Evolutionary conservation across 2,888 invertebrate species (phyloP).

Genomic region (Pristionchus entomophagus): DNA sequence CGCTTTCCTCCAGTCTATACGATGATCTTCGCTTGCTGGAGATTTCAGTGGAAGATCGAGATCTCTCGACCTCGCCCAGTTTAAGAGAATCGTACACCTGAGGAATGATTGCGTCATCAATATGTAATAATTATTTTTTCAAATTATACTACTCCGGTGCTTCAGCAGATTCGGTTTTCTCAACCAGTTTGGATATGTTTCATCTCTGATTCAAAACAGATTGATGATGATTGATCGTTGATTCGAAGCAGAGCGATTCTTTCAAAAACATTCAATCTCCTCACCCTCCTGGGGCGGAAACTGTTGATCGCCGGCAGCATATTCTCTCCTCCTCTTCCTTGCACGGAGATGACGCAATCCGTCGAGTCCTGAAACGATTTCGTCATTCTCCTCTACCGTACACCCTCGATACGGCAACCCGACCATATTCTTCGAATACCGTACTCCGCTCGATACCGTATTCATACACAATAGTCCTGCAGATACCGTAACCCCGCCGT

Average conservation of each 20-base stretch:
- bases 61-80: constrained; percentile 48
- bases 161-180: no score
- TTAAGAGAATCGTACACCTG: constrained; percentile 54
- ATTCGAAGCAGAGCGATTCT: no score
- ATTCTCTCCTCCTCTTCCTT: constrained; percentile 82
- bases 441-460: background rate
- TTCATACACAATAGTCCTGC: no score
- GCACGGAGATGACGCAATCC: constrained; percentile 93
- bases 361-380: constrained; percentile 85
- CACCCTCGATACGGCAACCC: background rate
- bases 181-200: background rate
- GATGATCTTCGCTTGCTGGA: constrained; percentile 43
- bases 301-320: constrained; percentile 55
- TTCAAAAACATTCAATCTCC: background rate
- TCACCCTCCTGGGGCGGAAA: constrained; percentile 56
- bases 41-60: constrained; percentile 49
- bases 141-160: no score
- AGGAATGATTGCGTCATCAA: background rate
- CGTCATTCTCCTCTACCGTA: background rate
- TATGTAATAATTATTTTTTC: no score
- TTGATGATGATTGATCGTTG: no score
- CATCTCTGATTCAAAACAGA: background rate
- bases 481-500: no score
- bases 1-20: constrained; percentile 34
- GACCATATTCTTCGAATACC: background rate